Percentiles rank a stretch among this genome's conserved stretches.
Conservation (phyloP, 2,888 invertebrate genomes). For the Abrostola triplasia region DNA sequence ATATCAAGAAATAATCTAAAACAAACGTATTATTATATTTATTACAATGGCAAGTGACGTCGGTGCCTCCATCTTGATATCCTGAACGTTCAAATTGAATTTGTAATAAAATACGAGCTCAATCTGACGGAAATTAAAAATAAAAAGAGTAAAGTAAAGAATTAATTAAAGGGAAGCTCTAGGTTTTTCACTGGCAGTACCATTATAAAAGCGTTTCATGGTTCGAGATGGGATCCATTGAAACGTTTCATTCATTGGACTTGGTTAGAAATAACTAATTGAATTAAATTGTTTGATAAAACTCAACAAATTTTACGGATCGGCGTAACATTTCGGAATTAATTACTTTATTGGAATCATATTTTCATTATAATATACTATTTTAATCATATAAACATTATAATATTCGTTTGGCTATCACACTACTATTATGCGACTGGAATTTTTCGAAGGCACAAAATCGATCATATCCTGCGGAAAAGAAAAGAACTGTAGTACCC, state of each 20-base stretch:
- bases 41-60: conserved; percentile 26
- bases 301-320: no score
- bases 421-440: neutral
- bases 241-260: conserved; percentile 41
- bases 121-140: conserved; percentile 64
- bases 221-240: conserved; percentile 39
- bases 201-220: conserved; percentile 50
- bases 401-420: neutral
- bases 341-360: no score
- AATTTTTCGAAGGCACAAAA: neutral
- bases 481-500: neutral
- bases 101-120: conserved; percentile 64
- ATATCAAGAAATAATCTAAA: no score
- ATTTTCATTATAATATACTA: neutral
- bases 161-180: conserved; percentile 66
- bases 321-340: no score
- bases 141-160: conserved; percentile 57
- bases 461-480: neutral
- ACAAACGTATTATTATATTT: conserved; percentile 24
- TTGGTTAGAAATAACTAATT: conserved; percentile 18
- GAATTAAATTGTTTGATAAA: conserved; percentile 8
- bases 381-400: neutral
- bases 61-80: conserved; percentile 43
- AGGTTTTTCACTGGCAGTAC: conserved; percentile 56
- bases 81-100: conserved; percentile 55